Evolutionary conservation across 2,797 vertebrate species (phyloP), one percentile per base, ranked within the genome.

Genomic region (Enteromius paludinosus): DNA sequence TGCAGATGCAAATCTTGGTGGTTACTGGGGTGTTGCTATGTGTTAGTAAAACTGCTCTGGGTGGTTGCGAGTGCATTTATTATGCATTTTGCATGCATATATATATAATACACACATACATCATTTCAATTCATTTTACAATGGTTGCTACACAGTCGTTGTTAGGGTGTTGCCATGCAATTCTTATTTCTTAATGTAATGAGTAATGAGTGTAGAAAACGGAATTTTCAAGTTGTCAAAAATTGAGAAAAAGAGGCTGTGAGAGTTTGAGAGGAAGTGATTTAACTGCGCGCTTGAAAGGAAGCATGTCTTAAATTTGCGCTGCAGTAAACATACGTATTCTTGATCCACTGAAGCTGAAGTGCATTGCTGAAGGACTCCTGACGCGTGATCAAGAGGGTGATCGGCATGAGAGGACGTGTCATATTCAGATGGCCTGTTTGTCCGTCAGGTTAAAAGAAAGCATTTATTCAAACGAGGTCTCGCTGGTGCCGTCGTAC

Each of bases 381-480:
- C 38, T n/a, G 18, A 30, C 23, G 78, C 12, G 11, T 79, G 80
- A 81, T 83, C 77, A 70, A 86, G 82, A 35, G 43, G 38, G 49
- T 56, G 25, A 38, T 28, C 61, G 20, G 11, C 45, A 64, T 4
- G 45, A 47, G 61, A 70, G 25, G 73, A 64, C 12, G 71, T 56
- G 80, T 69, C 23, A 33, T 81, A 62, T 74, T 78, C 66, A 64
- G n/a, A 33, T 38, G 43, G 30, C 64, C 78, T 66, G 68, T 82
- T 68, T 62, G 83, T 78, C 82, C 87, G 49, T 84, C 86, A 85
- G 83, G 62, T 71, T 54, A 66, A 79, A 70, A 81, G 78, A 75
- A 80, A 79, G 86, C 82, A 85, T 87, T 52, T 86, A 87, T 87
- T 89, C 74, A 78, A 71, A 83, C 70, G 52, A 84, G 78, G 20